Evolutionary conservation across 2,113 vertebrate species (phyloP).

Genomic region (Callopanchax toddi): DNA sequence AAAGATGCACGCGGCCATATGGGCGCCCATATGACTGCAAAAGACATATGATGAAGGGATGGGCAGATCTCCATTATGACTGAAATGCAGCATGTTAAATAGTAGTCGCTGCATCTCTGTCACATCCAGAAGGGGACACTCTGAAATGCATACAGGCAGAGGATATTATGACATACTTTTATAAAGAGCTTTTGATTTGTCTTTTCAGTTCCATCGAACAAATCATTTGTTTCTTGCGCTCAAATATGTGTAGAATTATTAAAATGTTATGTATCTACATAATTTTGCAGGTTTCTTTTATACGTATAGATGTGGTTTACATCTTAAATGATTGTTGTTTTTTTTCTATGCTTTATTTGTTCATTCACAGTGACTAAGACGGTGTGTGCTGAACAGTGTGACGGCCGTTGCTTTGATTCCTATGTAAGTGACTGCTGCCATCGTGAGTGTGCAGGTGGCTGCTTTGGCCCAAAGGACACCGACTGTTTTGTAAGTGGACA

Average conservation of each 20-base stretch:
- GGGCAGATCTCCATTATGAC: constrained; percentile 20
- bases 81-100: constrained; percentile 20
- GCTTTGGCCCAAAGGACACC: constrained; percentile 94
- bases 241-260: too few relatives aligned
- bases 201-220: too few relatives aligned
- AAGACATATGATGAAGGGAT: constrained; percentile 6
- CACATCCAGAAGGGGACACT: constrained; percentile 13
- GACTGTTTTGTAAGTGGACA: constrained; percentile 92
- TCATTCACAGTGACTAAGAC: constrained; percentile 90
- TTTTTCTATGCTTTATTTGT: constrained; percentile 32
- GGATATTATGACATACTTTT: constrained; percentile 12
- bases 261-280: too few relatives aligned
- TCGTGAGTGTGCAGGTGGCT: constrained; percentile 96
- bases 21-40: constrained; percentile 14
- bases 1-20: constrained; percentile 7
- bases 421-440: constrained; percentile 99
- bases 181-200: too few relatives aligned
- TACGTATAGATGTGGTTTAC: not conserved
- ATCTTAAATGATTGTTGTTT: constrained; percentile 1
- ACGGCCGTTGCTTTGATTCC: constrained; percentile 94
- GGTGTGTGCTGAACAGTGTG: constrained; percentile 95
- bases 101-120: constrained; percentile 32
- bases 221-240: too few relatives aligned
- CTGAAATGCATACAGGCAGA: constrained; percentile 8
- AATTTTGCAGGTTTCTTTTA: too few relatives aligned